Evolutionary conservation across 37 sponge, comb jelly and placozoan genomes (phyloP), one percentile per base, ranked within the genome.

Genomic region (Amphimedon queenslandica): DNA sequence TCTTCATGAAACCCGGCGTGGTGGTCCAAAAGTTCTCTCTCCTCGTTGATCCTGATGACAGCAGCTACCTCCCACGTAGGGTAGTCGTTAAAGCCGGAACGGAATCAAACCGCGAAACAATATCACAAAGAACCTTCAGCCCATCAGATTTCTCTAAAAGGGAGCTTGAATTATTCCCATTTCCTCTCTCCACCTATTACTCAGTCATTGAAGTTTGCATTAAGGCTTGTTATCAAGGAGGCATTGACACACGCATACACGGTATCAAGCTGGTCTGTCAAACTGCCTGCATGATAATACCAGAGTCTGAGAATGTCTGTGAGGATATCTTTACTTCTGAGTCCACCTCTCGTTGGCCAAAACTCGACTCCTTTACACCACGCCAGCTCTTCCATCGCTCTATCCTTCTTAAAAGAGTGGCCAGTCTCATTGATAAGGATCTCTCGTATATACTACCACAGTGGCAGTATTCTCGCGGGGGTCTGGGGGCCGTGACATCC

Each of bases 31-130:
- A 80, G 63, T 75, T 92, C 41, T 42, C 69, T 13, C 78, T 92
- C 28, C 32, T 83, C 20, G 83, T 93, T 21, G 94, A 93, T 73
- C 72, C 78, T 13, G 90, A 93, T 18, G 94, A 93, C 58, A 77
- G 91, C 43, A 85, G 87, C 66, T 91, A 86, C 72, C 67, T 91
- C 16, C 92, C 92, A 25, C 61, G 67, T 0, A 31, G 68, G 0
- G 80, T 91, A 25, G 83, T 82, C 0, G 70, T 91, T 36, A 86
- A 86, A 47, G 86, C 80, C 6, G 39, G 63, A 39, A 31, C 6
- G 2, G 0, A 20, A 27, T 82, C 67, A 18, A 47, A 34, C 40
- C 33, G 55, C 56, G 42, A 39, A 4, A 35, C 28, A 40, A 32
- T 86, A 23, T 23, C 1, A 28, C 65, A 75, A 6, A 39, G 68